These are phyloP conservation scores for Drosophila takahashii DNA, from an alignment of 1,140 invertebrate genomes.

Conservation along the genomic window DNA sequence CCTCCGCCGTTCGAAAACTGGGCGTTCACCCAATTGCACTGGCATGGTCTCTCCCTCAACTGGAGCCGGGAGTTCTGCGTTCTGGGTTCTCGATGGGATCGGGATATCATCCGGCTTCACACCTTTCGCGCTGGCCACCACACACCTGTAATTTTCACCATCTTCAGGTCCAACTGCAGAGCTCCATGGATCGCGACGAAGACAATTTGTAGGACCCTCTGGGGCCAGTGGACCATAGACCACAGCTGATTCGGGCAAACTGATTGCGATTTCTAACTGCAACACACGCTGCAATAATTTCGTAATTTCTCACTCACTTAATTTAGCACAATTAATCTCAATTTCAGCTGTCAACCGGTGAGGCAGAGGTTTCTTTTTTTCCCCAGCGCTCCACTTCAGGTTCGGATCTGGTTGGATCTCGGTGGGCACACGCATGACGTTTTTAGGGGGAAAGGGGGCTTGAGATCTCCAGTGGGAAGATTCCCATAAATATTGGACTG, in stretches of 20 bases:
- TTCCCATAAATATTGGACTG: constrained; percentile 77
- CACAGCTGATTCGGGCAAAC: constrained; percentile 61
- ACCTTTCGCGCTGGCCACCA: constrained; percentile 53
- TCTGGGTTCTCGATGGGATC: constrained; percentile 16
- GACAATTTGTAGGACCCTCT: constrained; percentile 65
- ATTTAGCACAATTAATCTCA: constrained; percentile 81
- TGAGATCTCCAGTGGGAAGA: constrained; percentile 55
- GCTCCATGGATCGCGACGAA: constrained; percentile 50
- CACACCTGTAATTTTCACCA: constrained; percentile 76
- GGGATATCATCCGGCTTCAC: constrained; percentile 64
- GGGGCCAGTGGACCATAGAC: constrained; percentile 6
- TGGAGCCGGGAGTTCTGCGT: constrained; percentile 2
- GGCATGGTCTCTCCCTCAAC: constrained; percentile 7
- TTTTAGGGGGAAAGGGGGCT: neutral
- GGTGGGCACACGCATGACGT: constrained; percentile 30
- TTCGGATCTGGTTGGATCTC: constrained; percentile 16
- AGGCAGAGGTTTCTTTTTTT: constrained; percentile 1
- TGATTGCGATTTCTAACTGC: constrained; percentile 80
- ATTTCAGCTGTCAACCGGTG: constrained; percentile 75
- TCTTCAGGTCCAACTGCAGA: constrained; percentile 3
- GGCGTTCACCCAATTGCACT: constrained; percentile 39
- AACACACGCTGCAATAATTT: constrained; percentile 75
- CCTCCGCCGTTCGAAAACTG: constrained; percentile 13
- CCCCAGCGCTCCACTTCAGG: constrained; percentile 42
- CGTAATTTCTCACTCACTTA: constrained; percentile 82